A percentile compares a stretch with the other conserved stretches of the same genome.
phyloP scores from a whole-genome alignment of 2,888 invertebrate genomes.

The Galeruca laticollis region DNA sequence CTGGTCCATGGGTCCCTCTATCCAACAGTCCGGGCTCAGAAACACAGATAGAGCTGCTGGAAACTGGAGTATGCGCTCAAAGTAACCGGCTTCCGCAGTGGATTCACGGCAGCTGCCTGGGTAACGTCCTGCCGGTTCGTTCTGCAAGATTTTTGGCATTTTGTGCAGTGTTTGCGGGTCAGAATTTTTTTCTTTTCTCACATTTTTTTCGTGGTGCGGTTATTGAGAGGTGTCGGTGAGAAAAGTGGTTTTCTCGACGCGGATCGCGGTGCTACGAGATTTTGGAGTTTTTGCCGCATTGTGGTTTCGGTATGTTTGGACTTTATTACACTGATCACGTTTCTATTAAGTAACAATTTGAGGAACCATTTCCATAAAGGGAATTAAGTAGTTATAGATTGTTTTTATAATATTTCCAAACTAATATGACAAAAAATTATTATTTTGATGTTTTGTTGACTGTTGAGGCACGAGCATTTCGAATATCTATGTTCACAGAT shows the following conservation, averaged over 20 bases:
- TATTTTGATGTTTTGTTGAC: no score
- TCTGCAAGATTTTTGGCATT: constrained; percentile 52
- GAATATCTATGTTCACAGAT: no score
- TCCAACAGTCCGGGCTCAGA: constrained; percentile 55
- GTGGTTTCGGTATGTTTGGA: constrained; percentile 13
- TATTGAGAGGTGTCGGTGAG: neutral
- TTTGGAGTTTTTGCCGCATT: constrained; percentile 10
- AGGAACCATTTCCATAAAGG: neutral
- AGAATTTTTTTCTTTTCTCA: constrained; percentile 21
- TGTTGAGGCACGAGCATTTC: no score
- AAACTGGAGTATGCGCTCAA: constrained; percentile 63
- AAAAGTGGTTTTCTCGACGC: constrained; percentile 8
- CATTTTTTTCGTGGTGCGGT: constrained; percentile 1
- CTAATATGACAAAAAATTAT: no score
- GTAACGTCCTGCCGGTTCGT: constrained; percentile 55
- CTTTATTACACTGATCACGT: constrained; percentile 14
- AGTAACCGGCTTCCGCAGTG: constrained; percentile 63
- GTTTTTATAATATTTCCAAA: neutral
- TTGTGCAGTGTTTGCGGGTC: constrained; percentile 42
- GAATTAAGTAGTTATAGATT: neutral
- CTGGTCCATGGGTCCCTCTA: constrained; percentile 19
- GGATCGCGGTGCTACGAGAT: neutral
- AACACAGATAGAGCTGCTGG: constrained; percentile 61
- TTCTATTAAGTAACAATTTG: neutral
- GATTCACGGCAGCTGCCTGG: constrained; percentile 64